A percentile compares a stretch with the other conserved stretches of the same genome.
These are phyloP conservation scores for Fistularia commersonii DNA, from an alignment of 2,797 vertebrate genomes.

Conservation along the genomic window DNA sequence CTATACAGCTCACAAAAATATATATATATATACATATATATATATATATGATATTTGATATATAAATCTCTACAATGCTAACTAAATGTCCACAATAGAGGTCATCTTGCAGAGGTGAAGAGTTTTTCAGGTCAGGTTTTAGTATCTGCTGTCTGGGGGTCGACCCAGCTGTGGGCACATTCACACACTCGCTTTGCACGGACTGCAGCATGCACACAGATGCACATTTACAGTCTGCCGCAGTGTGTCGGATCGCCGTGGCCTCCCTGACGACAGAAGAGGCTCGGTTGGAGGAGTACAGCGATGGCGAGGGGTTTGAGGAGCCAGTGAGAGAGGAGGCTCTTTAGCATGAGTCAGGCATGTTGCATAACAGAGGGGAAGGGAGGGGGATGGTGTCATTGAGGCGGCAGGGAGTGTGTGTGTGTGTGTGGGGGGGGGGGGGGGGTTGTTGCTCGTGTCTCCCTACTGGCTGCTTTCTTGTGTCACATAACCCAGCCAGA, in stretches of 20 bases:
- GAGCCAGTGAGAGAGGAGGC: constrained; percentile 38
- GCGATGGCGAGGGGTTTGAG: constrained; percentile 1
- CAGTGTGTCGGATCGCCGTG: constrained; percentile 10
- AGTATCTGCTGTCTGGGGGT: constrained; percentile 7
- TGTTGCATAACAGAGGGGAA: constrained; percentile 54
- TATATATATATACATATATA: too few species aligned
- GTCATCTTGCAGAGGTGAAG: background rate
- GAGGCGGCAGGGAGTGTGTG: constrained; percentile 1
- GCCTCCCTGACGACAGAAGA: background rate
- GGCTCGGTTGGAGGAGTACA: constrained; percentile 11
- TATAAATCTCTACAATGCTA: too few species aligned
- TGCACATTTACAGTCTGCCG: constrained; percentile 1
- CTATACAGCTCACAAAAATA: too few species aligned
- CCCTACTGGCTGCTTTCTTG: too few species aligned
- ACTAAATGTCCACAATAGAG: too few species aligned
- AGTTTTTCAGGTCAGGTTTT: background rate
- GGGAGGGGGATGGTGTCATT: constrained; percentile 5
- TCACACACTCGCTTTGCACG: constrained; percentile 1
- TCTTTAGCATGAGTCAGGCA: constrained; percentile 69
- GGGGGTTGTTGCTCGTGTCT: background rate
- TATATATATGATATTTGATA: too few species aligned
- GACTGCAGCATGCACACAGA: background rate
- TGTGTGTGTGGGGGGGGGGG: background rate
- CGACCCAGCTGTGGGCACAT: constrained; percentile 27
- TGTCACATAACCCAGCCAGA: constrained; percentile 1